phyloP scores from a whole-genome alignment of 2,888 invertebrate species.

The Phlogophora meticulosa region DNA sequence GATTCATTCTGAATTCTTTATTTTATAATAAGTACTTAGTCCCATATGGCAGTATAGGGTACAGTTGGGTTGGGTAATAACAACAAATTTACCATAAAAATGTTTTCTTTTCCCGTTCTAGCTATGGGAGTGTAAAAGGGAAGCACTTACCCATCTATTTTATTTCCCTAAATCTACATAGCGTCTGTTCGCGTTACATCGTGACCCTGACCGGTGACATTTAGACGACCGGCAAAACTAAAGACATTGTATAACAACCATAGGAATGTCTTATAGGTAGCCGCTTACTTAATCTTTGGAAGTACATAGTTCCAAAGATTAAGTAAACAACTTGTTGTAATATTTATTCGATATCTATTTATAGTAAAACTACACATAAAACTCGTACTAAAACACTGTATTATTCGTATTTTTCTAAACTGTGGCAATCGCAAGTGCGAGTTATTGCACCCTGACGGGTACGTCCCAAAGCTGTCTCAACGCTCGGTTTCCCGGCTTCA shows the following conservation, averaged over 20 bases:
- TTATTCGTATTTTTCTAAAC: too few species aligned
- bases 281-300: not conserved
- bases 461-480: too few species aligned
- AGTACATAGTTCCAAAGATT: too few species aligned
- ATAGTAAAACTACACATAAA: too few species aligned
- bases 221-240: slow-evolving; percentile 17
- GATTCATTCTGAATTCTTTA: slow-evolving; percentile 55
- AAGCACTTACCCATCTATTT: not conserved
- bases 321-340: too few species aligned
- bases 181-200: slow-evolving; percentile 9
- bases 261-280: slow-evolving; percentile 9
- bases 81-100: too few species aligned
- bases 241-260: slow-evolving; percentile 22
- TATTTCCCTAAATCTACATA: slow-evolving; percentile 35
- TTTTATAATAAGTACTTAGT: not conserved
- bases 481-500: too few species aligned
- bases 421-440: too few species aligned
- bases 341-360: too few species aligned
- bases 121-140: not conserved
- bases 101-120: not conserved
- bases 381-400: too few species aligned
- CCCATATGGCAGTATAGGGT: not conserved
- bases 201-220: slow-evolving; percentile 16
- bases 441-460: too few species aligned
- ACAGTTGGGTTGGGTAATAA: not conserved